Base-by-base conservation (phyloP, 2,888 invertebrate species). In the Muscina levida region DNA sequence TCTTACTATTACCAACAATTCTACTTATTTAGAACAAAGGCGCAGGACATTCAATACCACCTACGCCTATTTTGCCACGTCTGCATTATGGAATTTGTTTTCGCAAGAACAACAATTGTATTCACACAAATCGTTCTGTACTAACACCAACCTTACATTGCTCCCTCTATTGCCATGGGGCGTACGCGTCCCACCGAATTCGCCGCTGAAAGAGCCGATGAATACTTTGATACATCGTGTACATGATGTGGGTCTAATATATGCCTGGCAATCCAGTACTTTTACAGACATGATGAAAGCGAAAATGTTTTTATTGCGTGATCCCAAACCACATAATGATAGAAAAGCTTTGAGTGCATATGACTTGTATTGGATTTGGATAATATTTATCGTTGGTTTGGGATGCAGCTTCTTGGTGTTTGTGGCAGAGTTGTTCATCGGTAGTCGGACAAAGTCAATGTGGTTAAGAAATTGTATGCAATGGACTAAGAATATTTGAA, bases 1-100 rank as follows among this genome's bases (percentile, higher is more conserved):
- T 1, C 4, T 59, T 1, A 11, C 17, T 10, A 17, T n/a, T 17
- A 19, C 13, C n/a, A 11, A 56, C n/a, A 56, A 70, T 11, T 26
- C 31, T 13, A 59, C 46, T 1, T 13, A 67, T 4, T 75, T 44
- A 26, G 42, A 62, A 1, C 6, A 59, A 15, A 51, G 37, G 39
- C 82, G 74, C 10, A 17, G 65, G 6, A 44, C 10, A 17, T 72
- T 82, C 10, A 75, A 82, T 19, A 75, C 78, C 0, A 17, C 72
- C 15, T 48, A 66, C 17, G 75, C 57, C 10, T 82, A 78, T 15
- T 37, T 53, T 8, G n/a, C 72, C 1, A 17, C 68, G 13, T 53
- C 53, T 1, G 22, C 68, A n/a, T 13, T 66, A 22, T 82, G 82
- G 78, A 11, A 67, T 19, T 26, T 82, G 11, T 56, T 75, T 10